Evolutionary conservation across 2,797 vertebrate species (phyloP).

Genomic region (Acanthiza pusilla): DNA sequence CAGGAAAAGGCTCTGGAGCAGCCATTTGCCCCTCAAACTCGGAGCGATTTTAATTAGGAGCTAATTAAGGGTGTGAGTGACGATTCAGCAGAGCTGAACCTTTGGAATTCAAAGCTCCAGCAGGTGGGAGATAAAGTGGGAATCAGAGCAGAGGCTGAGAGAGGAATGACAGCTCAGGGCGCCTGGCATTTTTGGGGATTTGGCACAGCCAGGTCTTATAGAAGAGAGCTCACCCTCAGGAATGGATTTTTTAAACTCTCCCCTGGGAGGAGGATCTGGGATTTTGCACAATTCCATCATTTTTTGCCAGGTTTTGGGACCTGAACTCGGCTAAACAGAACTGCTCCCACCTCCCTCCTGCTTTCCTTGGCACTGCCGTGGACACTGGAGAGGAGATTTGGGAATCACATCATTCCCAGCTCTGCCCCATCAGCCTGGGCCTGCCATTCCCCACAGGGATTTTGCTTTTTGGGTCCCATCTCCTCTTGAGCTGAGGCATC

Average conservation of each 20-base stretch:
- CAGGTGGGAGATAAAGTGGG: neutral
- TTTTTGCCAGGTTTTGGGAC: neutral
- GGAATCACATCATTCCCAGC: neutral
- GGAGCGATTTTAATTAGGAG: neutral
- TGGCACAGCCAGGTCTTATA: neutral
- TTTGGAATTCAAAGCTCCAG: neutral
- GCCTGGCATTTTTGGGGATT: rapidly evolving
- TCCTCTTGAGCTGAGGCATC: neutral
- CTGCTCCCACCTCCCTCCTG: rapidly evolving
- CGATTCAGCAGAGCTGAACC: neutral
- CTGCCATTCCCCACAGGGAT: neutral
- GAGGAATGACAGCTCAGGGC: neutral
- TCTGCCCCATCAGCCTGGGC: rapidly evolving
- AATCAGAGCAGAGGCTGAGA: neutral
- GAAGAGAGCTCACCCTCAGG: neutral
- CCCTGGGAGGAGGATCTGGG: neutral
- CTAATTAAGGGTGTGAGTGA: neutral
- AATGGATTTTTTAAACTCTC: neutral
- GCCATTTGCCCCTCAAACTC: neutral
- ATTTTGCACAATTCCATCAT: neutral
- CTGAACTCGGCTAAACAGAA: neutral
- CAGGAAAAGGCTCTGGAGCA: neutral
- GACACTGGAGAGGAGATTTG: neutral
- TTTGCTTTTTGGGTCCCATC: neutral
- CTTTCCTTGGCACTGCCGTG: neutral